Percentiles rank a stretch among this genome's conserved stretches.
Evolutionary conservation across 2,113 vertebrate species (phyloP).

Genomic region (Tor tambroides): DNA sequence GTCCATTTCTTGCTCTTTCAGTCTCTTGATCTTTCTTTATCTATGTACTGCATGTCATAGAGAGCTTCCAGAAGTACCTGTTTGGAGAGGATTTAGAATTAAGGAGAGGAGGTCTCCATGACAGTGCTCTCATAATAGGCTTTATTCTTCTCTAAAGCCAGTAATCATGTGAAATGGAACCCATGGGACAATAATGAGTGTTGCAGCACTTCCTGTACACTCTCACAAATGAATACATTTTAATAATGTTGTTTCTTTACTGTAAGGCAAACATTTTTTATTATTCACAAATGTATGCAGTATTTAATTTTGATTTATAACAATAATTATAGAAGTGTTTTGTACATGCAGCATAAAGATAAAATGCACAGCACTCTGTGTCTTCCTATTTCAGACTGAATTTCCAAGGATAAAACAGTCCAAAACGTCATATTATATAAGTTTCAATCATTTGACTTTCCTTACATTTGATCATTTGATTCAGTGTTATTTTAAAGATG

Average conservation of each 20-base stretch:
- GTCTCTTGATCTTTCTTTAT: neutral
- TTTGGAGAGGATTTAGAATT: conserved; percentile 37
- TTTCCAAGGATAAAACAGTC: neutral
- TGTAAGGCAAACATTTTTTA: neutral
- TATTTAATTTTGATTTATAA: neutral
- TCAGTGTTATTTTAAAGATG: conserved; percentile 38
- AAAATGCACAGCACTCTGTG: neutral
- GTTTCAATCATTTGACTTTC: neutral
- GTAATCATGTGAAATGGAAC: conserved; percentile 47
- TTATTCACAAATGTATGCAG: neutral
- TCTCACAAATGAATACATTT: neutral
- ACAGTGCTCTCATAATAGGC: conserved; percentile 35
- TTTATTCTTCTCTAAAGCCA: conserved; percentile 40
- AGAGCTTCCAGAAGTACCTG: conserved; percentile 30
- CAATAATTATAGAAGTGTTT: neutral
- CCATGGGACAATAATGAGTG: neutral
- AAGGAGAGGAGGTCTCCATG: conserved; percentile 35
- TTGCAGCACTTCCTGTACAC: neutral
- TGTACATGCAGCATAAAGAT: neutral
- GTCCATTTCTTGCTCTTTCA: neutral
- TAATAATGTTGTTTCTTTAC: neutral
- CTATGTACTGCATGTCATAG: neutral
- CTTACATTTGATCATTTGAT: conserved; percentile 3
- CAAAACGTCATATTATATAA: neutral
- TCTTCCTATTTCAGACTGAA: neutral